A percentile compares a stretch with the other conserved stretches of the same genome.
These are phyloP conservation scores for Andrena cerasifolii DNA, from an alignment of 1,140 invertebrate genomes.

Conservation along the genomic window DNA sequence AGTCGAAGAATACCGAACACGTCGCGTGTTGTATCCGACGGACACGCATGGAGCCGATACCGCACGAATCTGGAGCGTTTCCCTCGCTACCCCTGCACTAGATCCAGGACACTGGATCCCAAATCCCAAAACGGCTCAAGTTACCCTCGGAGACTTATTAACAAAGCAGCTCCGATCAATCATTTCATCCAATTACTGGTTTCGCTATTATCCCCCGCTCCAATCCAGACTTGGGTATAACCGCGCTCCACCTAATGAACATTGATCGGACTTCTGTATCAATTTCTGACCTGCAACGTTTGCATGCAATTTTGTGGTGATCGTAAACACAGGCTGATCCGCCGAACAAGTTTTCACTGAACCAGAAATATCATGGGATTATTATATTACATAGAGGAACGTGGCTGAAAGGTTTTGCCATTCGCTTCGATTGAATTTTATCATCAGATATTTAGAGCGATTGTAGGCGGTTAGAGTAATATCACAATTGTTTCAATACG, in stretches of 20 bases:
- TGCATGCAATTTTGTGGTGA: background rate
- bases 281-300: background rate
- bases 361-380: background rate
- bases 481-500: background rate
- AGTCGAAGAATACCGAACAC: background rate
- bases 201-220: slow-evolving; percentile 16
- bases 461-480: background rate
- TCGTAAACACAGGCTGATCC: too few species aligned
- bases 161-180: slow-evolving; percentile 44
- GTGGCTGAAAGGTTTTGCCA: background rate
- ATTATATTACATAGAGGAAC: background rate
- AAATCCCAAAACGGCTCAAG: slow-evolving; percentile 56
- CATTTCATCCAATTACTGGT: slow-evolving; percentile 54
- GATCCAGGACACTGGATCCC: slow-evolving; percentile 13
- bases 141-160: slow-evolving; percentile 55
- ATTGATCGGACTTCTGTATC: background rate
- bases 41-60: slow-evolving; percentile 6
- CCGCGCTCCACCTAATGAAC: background rate
- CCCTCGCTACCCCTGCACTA: background rate
- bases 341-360: background rate
- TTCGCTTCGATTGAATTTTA: background rate
- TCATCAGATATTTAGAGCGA: background rate
- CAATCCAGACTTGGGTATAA: background rate
- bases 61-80: background rate
- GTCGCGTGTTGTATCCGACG: slow-evolving; percentile 37